Percentiles rank a stretch among this genome's conserved stretches.
phyloP scores from a whole-genome alignment of 1,140 invertebrate species.

The Ruditapes philippinarum region DNA sequence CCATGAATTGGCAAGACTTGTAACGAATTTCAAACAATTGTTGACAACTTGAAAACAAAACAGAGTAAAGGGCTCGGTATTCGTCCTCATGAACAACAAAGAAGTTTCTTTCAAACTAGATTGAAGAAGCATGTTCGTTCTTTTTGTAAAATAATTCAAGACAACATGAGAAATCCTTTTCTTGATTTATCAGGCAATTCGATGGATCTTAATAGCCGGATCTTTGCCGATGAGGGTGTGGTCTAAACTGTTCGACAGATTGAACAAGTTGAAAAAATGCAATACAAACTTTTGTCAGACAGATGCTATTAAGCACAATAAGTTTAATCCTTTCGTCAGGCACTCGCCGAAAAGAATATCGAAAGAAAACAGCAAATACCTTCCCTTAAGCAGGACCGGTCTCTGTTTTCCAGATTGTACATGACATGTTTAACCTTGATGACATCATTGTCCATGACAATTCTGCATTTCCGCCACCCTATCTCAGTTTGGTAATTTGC shows the following conservation, averaged over 20 bases:
- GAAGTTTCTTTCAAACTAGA: not conserved
- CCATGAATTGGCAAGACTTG: conserved; percentile 35
- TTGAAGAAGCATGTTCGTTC: conserved; percentile 57
- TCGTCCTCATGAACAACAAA: conserved; percentile 54
- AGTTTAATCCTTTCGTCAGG: conserved; percentile 52
- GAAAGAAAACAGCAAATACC: not conserved
- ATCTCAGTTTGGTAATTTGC: conserved; percentile 55
- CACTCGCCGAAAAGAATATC: too few relatives aligned
- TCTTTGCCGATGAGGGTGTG: conserved; percentile 15
- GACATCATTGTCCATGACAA: conserved; percentile 76
- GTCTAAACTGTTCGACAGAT: conserved; percentile 2
- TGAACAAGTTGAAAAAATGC: conserved; percentile 2
- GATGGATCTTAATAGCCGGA: conserved; percentile 65
- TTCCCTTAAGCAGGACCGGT: conserved; percentile 53
- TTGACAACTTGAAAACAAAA: not conserved
- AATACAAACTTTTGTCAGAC: conserved; percentile 3
- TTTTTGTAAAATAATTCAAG: conserved; percentile 26
- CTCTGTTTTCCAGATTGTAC: conserved; percentile 66
- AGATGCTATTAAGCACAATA: conserved; percentile 41
- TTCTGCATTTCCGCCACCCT: conserved; percentile 69
- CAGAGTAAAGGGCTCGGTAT: not conserved
- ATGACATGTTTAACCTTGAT: conserved; percentile 69
- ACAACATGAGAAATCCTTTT: conserved; percentile 70
- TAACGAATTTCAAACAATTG: conserved; percentile 28
- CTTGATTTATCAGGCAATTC: conserved; percentile 60